Percentiles rank a stretch among this genome's conserved stretches.
Evolutionary conservation across 2,797 vertebrate genomes (phyloP).

Genomic region (Poecilia gillii): DNA sequence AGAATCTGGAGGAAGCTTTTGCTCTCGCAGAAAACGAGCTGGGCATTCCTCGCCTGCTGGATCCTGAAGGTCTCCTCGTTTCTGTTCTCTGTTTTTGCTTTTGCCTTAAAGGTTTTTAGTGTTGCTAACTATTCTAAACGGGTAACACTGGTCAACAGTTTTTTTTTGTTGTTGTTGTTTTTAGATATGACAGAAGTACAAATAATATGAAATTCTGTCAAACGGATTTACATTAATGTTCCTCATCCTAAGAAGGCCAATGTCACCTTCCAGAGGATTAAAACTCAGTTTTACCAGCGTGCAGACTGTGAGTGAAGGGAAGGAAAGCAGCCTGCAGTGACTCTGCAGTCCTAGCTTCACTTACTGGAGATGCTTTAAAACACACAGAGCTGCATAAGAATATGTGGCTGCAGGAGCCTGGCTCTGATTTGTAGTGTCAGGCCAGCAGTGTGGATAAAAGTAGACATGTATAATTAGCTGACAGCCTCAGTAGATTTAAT

Average conservation of each 20-base stretch:
- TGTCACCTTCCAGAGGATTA: background rate
- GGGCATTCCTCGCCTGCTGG: conserved; percentile 95
- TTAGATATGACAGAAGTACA: background rate
- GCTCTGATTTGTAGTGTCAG: conserved; percentile 52
- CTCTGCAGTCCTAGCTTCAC: conserved; percentile 55
- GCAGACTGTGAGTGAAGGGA: conserved; percentile 31
- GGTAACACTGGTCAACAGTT: background rate
- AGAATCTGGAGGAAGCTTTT: conserved; percentile 96
- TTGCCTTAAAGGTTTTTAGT: conserved; percentile 6
- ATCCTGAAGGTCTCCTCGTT: conserved; percentile 90
- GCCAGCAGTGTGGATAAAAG: conserved; percentile 54
- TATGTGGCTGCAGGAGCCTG: conserved; percentile 34
- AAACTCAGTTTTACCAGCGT: conserved; percentile 3
- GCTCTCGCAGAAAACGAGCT: conserved; percentile 91
- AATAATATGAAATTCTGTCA: conserved; percentile 1
- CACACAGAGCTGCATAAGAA: conserved; percentile 37
- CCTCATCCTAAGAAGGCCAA: conserved; percentile 15
- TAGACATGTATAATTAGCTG: conserved; percentile 56
- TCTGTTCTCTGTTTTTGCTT: conserved; percentile 2
- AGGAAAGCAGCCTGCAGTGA: conserved; percentile 54
- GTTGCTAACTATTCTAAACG: background rate
- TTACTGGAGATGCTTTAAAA: conserved; percentile 46
- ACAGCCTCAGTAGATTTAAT: conserved; percentile 37
- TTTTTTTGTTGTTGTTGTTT: background rate
- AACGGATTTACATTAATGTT: background rate